Evolutionary conservation across 2,797 vertebrate species (phyloP).

Genomic region (Anabacerthia variegaticeps): DNA sequence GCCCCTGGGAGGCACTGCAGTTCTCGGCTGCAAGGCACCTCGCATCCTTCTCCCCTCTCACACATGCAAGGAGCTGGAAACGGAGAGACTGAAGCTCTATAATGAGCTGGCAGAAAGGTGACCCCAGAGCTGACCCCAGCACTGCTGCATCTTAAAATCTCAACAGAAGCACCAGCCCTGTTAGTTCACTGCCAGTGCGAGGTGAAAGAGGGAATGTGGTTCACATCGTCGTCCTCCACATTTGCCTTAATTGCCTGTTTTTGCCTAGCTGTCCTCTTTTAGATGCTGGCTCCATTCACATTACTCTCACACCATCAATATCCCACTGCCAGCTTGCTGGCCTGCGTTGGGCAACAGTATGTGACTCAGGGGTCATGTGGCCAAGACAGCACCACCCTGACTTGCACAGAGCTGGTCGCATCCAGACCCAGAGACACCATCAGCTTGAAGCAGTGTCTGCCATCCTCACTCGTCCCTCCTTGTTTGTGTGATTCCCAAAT

Average conservation of each 20-base stretch:
- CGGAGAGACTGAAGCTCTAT: rapidly evolving
- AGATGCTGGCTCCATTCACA: not conserved
- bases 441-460: not conserved
- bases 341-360: rapidly evolving
- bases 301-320: rapidly evolving
- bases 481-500: not conserved
- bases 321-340: not conserved
- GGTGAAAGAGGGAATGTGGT: not conserved
- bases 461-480: not conserved
- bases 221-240: not conserved
- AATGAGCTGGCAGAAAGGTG: not conserved
- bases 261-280: not conserved
- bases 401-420: not conserved
- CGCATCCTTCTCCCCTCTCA: not conserved
- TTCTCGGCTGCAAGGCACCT: not conserved
- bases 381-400: not conserved
- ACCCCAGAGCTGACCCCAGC: not conserved
- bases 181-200: rapidly evolving
- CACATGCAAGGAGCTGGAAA: not conserved
- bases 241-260: not conserved
- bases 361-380: not conserved
- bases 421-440: not conserved
- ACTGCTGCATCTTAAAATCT: not conserved
- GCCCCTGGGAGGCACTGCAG: rapidly evolving
- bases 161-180: not conserved